phyloP scores from a whole-genome alignment of 2,888 invertebrate genomes.

The Melolontha melolontha region DNA sequence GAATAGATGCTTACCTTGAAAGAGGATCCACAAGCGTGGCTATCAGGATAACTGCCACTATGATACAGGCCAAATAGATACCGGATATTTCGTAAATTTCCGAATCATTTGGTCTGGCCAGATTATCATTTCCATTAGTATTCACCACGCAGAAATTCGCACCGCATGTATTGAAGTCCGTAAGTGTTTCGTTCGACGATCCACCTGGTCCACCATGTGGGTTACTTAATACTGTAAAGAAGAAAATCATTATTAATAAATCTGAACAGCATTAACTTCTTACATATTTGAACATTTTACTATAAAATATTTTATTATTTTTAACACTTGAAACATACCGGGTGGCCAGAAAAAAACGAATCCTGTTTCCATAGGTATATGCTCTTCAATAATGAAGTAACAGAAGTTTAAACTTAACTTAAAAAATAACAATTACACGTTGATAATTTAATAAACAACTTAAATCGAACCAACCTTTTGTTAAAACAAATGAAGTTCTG shows the following conservation, averaged over 20 bases:
- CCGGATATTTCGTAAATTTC: constrained; percentile 91
- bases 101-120: constrained; percentile 83
- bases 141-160: constrained; percentile 86
- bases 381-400: too few species aligned
- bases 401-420: too few species aligned
- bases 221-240: constrained; percentile 76
- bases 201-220: constrained; percentile 67
- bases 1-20: constrained; percentile 77
- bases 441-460: too few species aligned
- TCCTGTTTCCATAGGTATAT: too few species aligned
- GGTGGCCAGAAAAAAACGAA: too few species aligned
- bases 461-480: too few species aligned
- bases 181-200: constrained; percentile 64
- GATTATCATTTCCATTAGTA: constrained; percentile 77
- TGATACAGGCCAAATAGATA: constrained; percentile 89
- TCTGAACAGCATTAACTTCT: neutral
- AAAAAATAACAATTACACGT: too few species aligned
- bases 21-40: constrained; percentile 91
- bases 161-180: constrained; percentile 75
- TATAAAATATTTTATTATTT: too few species aligned
- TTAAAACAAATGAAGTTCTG: too few species aligned
- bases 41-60: constrained; percentile 87
- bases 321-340: too few species aligned
- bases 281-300: too few species aligned
- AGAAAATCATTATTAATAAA: neutral